These are phyloP conservation scores for Eurypyga helias DNA, from an alignment of 2,113 vertebrate species.

Conservation along the genomic window DNA sequence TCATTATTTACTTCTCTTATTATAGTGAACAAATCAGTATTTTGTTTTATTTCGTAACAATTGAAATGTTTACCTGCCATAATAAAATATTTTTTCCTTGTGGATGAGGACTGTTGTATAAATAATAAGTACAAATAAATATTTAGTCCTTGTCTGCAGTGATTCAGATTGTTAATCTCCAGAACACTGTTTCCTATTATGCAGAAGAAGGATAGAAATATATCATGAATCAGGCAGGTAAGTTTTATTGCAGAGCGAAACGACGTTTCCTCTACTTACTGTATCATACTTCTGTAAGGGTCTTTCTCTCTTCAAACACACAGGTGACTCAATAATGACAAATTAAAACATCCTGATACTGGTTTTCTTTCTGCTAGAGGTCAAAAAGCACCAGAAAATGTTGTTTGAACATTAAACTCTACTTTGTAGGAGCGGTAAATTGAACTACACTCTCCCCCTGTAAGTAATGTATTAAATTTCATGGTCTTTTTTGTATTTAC, in stretches of 20 bases:
- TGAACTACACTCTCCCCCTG: background rate
- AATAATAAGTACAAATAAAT: background rate
- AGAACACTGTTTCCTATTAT: background rate
- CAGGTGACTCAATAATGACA: background rate
- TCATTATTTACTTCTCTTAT: background rate
- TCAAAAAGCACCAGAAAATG: background rate
- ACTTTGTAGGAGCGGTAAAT: background rate
- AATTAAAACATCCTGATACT: background rate
- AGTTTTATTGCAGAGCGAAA: background rate
- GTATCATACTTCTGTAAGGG: background rate
- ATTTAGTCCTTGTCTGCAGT: background rate
- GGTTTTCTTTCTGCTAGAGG: background rate
- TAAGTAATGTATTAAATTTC: background rate
- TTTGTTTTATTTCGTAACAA: background rate
- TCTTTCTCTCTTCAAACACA: background rate
- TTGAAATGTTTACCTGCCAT: background rate
- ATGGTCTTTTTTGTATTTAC: background rate
- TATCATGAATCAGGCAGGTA: background rate
- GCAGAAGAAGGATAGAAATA: background rate
- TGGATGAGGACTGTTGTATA: background rate
- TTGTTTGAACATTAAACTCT: background rate
- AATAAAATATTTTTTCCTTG: background rate
- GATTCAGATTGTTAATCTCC: slow-evolving; percentile 5
- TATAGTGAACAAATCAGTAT: background rate
- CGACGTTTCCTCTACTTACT: background rate